Conservation (phyloP, 2,888 invertebrate species). For the Drosophila helvetica region DNA sequence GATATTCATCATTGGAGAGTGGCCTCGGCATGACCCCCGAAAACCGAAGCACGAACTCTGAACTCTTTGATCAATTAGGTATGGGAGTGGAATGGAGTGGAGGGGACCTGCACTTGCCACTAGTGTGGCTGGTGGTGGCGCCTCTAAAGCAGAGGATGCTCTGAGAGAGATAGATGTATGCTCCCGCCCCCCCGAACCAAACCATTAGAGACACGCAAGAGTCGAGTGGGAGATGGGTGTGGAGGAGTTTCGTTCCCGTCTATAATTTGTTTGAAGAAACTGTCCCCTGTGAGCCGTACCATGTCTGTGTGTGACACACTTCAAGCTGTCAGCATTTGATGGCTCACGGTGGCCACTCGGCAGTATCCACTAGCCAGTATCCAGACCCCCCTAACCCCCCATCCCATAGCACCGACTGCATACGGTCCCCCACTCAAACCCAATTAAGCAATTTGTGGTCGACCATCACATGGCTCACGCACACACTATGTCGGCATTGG, state of each 20-base stretch:
- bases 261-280: constrained; percentile 61
- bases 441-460: constrained; percentile 75
- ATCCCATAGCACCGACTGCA: neutral
- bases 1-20: constrained; percentile 12
- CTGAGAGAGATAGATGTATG: neutral
- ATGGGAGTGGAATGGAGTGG: neutral
- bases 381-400: neutral
- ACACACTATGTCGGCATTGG: constrained; percentile 38
- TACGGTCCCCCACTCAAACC: constrained; percentile 32
- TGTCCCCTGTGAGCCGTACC: constrained; percentile 19
- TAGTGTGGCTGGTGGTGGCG: constrained; percentile 15
- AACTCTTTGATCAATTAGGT: constrained; percentile 45
- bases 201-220: constrained; percentile 21
- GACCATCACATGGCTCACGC: constrained; percentile 43
- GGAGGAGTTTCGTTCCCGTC: constrained; percentile 21
- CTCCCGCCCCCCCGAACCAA: neutral
- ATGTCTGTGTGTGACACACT: constrained; percentile 63
- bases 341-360: constrained; percentile 40
- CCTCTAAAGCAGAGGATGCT: constrained; percentile 13
- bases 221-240: neutral
- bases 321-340: constrained; percentile 70
- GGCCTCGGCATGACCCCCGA: constrained; percentile 14
- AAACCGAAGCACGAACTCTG: constrained; percentile 43
- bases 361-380: neutral
- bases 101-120: constrained; percentile 32